These are phyloP conservation scores for Poeciliopsis retropinna DNA, from an alignment of 2,113 vertebrate genomes.

Conservation along the genomic window DNA sequence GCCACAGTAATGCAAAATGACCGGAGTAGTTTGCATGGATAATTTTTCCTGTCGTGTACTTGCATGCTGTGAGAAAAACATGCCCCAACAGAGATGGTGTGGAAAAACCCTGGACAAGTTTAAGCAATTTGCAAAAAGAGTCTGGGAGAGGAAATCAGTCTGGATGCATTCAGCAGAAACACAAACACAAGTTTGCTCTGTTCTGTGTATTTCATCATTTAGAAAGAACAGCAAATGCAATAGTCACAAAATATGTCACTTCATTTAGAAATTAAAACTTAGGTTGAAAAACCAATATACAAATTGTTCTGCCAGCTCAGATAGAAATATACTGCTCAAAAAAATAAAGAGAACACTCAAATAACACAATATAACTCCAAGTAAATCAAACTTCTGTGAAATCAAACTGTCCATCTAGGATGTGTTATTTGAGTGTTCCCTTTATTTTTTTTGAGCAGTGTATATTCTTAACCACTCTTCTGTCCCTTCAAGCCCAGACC, in stretches of 20 bases:
- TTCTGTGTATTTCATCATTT: neutral
- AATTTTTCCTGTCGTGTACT: constrained; percentile 9
- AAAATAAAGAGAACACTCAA: too few species aligned
- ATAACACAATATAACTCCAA: too few species aligned
- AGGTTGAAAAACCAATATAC: neutral
- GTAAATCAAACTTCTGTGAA: too few species aligned
- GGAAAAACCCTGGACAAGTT: constrained; percentile 31
- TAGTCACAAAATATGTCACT: neutral
- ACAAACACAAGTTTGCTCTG: neutral
- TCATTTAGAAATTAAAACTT: neutral
- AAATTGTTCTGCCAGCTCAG: neutral
- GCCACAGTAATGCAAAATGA: too few species aligned
- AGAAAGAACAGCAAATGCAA: neutral
- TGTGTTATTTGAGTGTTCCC: too few species aligned
- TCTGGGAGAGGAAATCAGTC: neutral
- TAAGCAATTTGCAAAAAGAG: constrained; percentile 1
- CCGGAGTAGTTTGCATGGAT: neutral
- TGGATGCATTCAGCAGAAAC: neutral
- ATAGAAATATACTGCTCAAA: too few species aligned
- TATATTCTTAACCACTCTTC: constrained; percentile 9
- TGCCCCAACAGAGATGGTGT: constrained; percentile 35
- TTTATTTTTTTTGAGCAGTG: too few species aligned
- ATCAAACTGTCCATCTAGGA: too few species aligned
- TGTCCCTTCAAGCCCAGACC: constrained; percentile 22
- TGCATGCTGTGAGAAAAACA: constrained; percentile 19